Conservation (phyloP, 2,113 vertebrate species). For the Ageneiosus marmoratus region DNA sequence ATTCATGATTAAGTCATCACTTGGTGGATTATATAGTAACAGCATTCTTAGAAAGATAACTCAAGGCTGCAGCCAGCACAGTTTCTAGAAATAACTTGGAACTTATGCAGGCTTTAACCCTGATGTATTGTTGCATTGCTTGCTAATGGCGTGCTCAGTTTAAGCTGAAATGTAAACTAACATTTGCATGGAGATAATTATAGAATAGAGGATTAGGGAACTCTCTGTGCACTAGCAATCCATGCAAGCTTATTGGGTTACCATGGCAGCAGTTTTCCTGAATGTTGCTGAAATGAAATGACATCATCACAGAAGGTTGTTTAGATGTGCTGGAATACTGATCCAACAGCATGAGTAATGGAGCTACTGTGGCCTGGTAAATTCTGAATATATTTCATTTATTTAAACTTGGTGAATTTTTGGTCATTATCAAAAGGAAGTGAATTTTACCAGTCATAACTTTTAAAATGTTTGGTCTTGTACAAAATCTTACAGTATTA, state of each 20-base stretch:
- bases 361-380: neutral
- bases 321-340: neutral
- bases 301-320: slow-evolving; percentile 33
- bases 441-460: neutral
- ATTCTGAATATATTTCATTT: neutral
- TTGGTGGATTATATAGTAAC: slow-evolving; percentile 20
- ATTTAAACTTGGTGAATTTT: neutral
- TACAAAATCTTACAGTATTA: no score
- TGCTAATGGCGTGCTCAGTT: slow-evolving; percentile 41
- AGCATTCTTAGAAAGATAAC: slow-evolving; percentile 26
- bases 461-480: neutral
- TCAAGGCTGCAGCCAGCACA: neutral
- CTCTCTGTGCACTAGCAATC: slow-evolving; percentile 39
- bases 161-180: slow-evolving; percentile 53
- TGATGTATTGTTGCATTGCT: slow-evolving; percentile 14
- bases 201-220: slow-evolving; percentile 52
- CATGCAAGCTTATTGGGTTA: slow-evolving; percentile 40
- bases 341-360: neutral
- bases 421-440: neutral
- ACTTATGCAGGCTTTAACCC: slow-evolving; percentile 26
- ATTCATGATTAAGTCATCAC: slow-evolving; percentile 31
- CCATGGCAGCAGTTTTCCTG: slow-evolving; percentile 44
- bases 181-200: slow-evolving; percentile 54
- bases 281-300: slow-evolving; percentile 32
- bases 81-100: slow-evolving; percentile 14